These are phyloP conservation scores for Chrysopilus asiliformis DNA, from an alignment of 2,888 invertebrate genomes.

Conservation along the genomic window DNA sequence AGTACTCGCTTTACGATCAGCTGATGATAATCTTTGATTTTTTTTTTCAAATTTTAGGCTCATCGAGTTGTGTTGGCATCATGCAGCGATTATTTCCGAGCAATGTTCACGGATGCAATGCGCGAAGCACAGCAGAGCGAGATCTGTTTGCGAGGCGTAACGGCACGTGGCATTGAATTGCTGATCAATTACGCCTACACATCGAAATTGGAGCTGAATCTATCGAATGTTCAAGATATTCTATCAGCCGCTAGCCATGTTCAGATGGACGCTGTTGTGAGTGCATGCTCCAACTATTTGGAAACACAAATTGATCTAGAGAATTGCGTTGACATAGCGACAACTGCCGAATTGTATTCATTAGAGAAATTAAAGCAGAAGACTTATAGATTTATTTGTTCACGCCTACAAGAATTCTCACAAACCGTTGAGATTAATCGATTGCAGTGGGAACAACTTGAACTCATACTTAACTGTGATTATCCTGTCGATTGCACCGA, in stretches of 20 bases:
- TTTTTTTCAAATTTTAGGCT: constrained; percentile 34
- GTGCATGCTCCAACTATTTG: constrained; percentile 51
- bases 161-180: constrained; percentile 48
- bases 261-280: constrained; percentile 48
- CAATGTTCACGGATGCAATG: constrained; percentile 61
- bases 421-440: constrained; percentile 45
- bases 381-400: constrained; percentile 52
- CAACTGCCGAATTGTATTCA: constrained; percentile 54
- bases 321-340: constrained; percentile 57
- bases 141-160: constrained; percentile 51
- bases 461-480: constrained; percentile 47
- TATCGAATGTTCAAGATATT: constrained; percentile 52
- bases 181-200: constrained; percentile 59
- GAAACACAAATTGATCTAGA: constrained; percentile 53
- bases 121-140: constrained; percentile 49
- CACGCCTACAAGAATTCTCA: constrained; percentile 46
- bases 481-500: constrained; percentile 57
- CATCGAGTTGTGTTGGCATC: constrained; percentile 58
- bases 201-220: constrained; percentile 45
- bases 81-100: constrained; percentile 60
- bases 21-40: not conserved
- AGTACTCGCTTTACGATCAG: too few species aligned
- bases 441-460: constrained; percentile 45
- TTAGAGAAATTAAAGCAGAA: constrained; percentile 43
- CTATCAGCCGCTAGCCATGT: constrained; percentile 56